Evolutionary conservation across 2,797 vertebrate species (phyloP).

Genomic region (Falco peregrinus): DNA sequence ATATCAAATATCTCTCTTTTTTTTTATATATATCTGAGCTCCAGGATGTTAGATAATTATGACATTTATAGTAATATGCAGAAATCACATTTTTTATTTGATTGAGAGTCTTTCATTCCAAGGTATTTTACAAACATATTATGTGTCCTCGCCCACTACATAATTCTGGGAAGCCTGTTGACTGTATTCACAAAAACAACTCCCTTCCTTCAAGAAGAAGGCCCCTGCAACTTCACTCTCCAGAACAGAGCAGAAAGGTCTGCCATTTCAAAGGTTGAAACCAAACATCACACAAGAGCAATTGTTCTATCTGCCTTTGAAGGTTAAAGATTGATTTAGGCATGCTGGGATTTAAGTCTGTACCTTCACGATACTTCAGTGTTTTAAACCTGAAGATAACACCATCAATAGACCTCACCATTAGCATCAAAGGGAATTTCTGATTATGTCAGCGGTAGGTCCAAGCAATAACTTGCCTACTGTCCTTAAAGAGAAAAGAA

Average conservation of each 20-base stretch:
- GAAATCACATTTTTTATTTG: not conserved
- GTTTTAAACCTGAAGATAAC: not conserved
- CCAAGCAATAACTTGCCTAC: not conserved
- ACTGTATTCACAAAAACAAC: not conserved
- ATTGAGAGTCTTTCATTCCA: rapidly evolving
- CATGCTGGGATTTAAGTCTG: not conserved
- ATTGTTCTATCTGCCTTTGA: conserved; percentile 36
- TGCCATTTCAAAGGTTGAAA: not conserved
- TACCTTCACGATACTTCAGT: not conserved
- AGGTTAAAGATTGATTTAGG: conserved; percentile 16
- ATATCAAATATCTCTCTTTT: not conserved
- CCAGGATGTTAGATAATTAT: not conserved
- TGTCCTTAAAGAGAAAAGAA: no score
- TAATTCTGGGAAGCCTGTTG: not conserved
- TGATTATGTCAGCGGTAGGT: not conserved
- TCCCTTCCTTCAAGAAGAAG: not conserved
- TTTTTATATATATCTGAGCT: not conserved
- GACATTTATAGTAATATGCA: not conserved
- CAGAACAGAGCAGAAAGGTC: not conserved
- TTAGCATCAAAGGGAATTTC: not conserved
- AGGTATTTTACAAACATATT: not conserved
- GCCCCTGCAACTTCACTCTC: not conserved
- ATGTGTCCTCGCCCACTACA: not conserved
- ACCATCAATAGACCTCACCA: not conserved
- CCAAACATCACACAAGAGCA: not conserved